phyloP scores from a whole-genome alignment of 2,888 invertebrate genomes.

The Nebria brevicollis region DNA sequence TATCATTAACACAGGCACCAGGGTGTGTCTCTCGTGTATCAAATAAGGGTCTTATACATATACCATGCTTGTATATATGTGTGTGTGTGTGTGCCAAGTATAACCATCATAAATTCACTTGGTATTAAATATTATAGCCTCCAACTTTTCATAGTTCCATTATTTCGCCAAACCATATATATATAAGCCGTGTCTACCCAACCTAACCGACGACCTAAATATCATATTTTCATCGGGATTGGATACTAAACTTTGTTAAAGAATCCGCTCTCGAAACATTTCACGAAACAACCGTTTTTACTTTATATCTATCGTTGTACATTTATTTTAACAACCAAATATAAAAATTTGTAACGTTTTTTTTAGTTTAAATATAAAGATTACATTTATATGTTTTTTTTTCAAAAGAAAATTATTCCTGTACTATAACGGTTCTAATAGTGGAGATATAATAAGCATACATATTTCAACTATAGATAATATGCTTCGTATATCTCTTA shows the following conservation, averaged over 20 bases:
- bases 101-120: not conserved
- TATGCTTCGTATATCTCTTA: not conserved
- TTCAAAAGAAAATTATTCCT: too few species aligned
- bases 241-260: too few species aligned
- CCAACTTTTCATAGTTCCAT: not conserved
- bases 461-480: not conserved
- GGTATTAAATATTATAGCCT: not conserved
- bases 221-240: not conserved
- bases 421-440: not conserved
- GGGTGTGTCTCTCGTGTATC: slow-evolving; percentile 1
- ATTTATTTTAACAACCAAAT: too few species aligned
- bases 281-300: not conserved
- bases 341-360: too few species aligned
- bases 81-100: not conserved
- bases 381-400: too few species aligned
- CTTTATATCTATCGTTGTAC: not conserved
- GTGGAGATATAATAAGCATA: not conserved
- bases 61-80: not conserved
- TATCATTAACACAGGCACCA: slow-evolving; percentile 1
- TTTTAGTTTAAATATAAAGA: too few species aligned
- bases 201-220: not conserved
- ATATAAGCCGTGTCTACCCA: not conserved
- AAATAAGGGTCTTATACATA: not conserved
- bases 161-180: not conserved
- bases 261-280: not conserved